Evolutionary conservation across 2,797 vertebrate genomes (phyloP).

Genomic region (Acanthiza pusilla): DNA sequence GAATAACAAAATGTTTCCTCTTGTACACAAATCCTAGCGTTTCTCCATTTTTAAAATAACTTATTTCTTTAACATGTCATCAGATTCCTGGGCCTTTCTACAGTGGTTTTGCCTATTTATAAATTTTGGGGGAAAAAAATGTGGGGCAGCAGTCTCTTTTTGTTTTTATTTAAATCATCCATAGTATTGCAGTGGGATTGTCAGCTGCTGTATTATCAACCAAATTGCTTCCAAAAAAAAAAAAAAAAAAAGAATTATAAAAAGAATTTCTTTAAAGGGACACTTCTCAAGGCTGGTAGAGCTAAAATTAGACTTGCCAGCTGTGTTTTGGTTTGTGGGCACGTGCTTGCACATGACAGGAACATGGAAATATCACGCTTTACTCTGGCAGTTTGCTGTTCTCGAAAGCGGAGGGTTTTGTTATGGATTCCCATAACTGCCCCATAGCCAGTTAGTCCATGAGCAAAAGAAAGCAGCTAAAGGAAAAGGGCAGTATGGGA

Average conservation of each 20-base stretch:
- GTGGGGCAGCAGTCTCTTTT: conserved; percentile 39
- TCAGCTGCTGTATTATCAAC: conserved; percentile 76
- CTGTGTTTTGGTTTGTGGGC: conserved; percentile 76
- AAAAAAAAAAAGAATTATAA: conserved; percentile 59
- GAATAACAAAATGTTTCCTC: background rate
- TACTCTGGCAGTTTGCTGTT: conserved; percentile 36
- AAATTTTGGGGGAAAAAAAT: background rate
- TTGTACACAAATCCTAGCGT: background rate
- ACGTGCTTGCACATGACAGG: conserved; percentile 69
- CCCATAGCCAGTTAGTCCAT: background rate
- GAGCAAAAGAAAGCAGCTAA: background rate
- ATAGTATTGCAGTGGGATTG: conserved; percentile 52
- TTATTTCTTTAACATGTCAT: background rate
- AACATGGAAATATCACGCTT: conserved; percentile 56
- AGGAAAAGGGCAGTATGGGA: rapidly evolving
- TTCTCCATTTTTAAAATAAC: background rate
- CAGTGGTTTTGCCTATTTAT: conserved; percentile 15
- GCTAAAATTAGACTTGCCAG: conserved; percentile 78
- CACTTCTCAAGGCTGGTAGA: conserved; percentile 67
- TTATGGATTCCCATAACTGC: background rate
- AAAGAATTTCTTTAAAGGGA: conserved; percentile 74
- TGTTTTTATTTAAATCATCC: conserved; percentile 45
- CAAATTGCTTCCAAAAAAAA: conserved; percentile 63
- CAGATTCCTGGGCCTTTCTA: conserved; percentile 44
- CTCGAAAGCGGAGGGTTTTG: background rate